Evolutionary conservation across 2,888 invertebrate genomes (phyloP), one percentile per base, ranked within the genome.

Genomic region (Theretra japonica): DNA sequence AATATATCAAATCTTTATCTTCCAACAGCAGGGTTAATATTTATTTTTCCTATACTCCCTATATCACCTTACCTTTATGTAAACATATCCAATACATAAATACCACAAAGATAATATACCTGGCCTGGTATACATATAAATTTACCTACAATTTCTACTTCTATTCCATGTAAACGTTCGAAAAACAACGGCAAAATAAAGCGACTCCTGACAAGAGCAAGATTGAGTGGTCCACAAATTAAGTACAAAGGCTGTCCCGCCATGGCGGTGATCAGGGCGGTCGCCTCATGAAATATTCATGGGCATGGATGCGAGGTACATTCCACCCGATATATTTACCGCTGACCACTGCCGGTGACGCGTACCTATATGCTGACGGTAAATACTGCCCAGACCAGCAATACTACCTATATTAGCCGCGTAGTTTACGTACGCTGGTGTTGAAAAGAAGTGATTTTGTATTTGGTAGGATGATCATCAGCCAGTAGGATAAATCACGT

Each of bases 211-310:
- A 82, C 84, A 80, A 79, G 78, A 80, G 78, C 77, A 83, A 86
- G 85, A 85, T 84, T 86, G 83, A 85, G 84, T 84, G 82, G 79
- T 83, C 83, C 81, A 83, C 84, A 84, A 83, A 88, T 86, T 84
- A 87, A 87, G 85, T 81, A 85, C 82, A 83, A 85, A 83, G 82
- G 82, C 79, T 83, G 81, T 80, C 83, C 78, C 79, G 78, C 81
- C 78, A 76, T 75, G 78, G 76, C 81, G 80, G 84, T 86, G 87
- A 88, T 89, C 86, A 83, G 82, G 81, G 75, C 79, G 76, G 77
- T 74, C 76, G 74, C 62, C 83, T 91, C 88, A 90, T 92, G 91
- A 83, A 90, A 88, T 90, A 91, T 92, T 89, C 91, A 92, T 87
- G 74, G 76, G 75, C 82, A 83, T 80, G 85, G 86, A 83, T 80